phyloP scores from a whole-genome alignment of 2,797 vertebrate genomes.

The Iguana delicatissima region DNA sequence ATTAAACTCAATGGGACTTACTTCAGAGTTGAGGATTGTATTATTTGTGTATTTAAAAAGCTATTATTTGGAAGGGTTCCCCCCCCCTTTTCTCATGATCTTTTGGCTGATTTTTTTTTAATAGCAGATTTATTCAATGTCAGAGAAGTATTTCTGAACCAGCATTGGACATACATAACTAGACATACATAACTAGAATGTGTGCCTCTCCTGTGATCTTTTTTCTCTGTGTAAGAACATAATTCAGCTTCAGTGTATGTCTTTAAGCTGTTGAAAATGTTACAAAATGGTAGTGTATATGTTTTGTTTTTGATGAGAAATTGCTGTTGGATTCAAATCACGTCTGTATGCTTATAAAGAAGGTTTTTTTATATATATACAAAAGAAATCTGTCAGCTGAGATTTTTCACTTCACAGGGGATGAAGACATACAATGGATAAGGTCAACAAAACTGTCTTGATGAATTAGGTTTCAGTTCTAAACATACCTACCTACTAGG shows the following conservation, averaged over 20 bases:
- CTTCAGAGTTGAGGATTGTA: neutral
- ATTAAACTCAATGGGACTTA: neutral
- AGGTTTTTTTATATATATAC: neutral
- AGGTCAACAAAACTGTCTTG: neutral
- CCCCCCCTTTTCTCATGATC: neutral
- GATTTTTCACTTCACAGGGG: neutral
- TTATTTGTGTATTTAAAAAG: slow-evolving; percentile 6
- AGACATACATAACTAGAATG: neutral
- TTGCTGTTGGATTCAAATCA: neutral
- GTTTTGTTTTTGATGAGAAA: neutral
- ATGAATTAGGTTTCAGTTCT: neutral
- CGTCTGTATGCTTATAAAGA: neutral
- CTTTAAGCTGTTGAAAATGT: slow-evolving; percentile 2
- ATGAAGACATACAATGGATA: neutral
- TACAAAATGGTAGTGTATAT: neutral
- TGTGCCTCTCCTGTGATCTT: neutral
- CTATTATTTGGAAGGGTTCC: neutral
- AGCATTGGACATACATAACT: neutral
- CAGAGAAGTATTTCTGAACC: neutral
- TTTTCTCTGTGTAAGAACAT: neutral
- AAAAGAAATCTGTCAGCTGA: neutral
- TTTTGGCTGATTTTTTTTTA: neutral
- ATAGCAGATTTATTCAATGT: neutral
- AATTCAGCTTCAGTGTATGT: neutral
- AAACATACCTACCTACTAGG: neutral